These are phyloP conservation scores for Osmoderma eremita DNA, from an alignment of 2,888 invertebrate genomes.

Conservation along the genomic window DNA sequence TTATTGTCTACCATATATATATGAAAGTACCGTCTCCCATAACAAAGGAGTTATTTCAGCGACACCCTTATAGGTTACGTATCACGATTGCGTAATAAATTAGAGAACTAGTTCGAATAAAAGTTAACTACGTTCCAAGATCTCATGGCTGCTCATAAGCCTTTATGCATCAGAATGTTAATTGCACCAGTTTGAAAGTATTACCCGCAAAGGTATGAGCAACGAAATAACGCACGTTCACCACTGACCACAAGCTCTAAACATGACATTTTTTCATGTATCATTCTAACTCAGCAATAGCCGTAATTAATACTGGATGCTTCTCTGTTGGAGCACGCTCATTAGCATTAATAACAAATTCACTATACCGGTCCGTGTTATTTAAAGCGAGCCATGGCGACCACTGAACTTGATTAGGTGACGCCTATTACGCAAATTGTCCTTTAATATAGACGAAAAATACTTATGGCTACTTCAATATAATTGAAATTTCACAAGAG, in stretches of 20 bases:
- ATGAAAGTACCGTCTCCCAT: not conserved
- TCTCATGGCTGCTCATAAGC: constrained; percentile 1
- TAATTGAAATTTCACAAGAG: constrained; percentile 4
- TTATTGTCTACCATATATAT: too few species aligned
- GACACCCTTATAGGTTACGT: not conserved
- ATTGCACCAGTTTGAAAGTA: constrained; percentile 32
- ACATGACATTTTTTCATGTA: constrained; percentile 36
- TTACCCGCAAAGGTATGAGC: constrained; percentile 27
- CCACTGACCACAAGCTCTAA: constrained; percentile 20
- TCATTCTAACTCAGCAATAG: constrained; percentile 14
- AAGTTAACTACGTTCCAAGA: constrained; percentile 17
- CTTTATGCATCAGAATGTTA: constrained; percentile 32
- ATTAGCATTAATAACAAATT: constrained; percentile 36
- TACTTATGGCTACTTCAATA: not conserved
- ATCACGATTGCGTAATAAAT: constrained; percentile 18
- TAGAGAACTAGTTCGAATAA: constrained; percentile 2
- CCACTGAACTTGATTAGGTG: not conserved
- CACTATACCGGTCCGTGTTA: constrained; percentile 17
- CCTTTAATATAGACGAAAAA: not conserved
- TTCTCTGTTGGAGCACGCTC: constrained; percentile 20
- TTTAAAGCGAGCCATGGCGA: constrained; percentile 11
- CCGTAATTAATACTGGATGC: constrained; percentile 26
- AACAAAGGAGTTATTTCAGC: not conserved
- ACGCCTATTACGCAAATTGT: constrained; percentile 16
- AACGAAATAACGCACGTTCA: constrained; percentile 21